Conservation (phyloP, 1,140 invertebrate genomes). For the Phenacoccus solenopsis region DNA sequence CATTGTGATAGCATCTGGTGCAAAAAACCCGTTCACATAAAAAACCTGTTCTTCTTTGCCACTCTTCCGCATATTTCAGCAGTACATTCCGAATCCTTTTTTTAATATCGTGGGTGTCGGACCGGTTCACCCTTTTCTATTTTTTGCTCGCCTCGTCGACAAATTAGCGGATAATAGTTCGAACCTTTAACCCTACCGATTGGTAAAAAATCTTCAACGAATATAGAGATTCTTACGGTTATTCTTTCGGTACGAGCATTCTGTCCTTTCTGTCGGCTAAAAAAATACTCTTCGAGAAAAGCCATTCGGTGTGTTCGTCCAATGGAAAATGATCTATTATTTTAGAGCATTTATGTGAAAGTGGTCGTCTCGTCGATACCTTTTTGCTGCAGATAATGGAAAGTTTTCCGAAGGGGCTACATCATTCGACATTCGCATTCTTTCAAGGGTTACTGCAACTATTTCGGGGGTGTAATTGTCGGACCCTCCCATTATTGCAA, state of each 20-base stretch:
- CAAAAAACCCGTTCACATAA: not conserved
- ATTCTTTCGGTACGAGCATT: not conserved
- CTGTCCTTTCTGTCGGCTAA: too few species aligned
- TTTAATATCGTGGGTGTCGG: not conserved
- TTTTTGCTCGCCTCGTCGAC: not conserved
- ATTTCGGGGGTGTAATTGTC: slow-evolving; percentile 1
- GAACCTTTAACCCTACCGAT: not conserved
- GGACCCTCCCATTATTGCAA: not conserved
- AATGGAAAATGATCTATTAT: not conserved
- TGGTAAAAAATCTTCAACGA: too few species aligned
- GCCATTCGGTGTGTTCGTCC: not conserved
- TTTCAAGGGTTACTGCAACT: not conserved
- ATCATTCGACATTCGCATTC: not conserved
- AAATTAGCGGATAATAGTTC: not conserved
- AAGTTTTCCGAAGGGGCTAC: not conserved
- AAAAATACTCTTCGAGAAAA: not conserved
- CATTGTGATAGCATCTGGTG: not conserved
- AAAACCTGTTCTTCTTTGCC: not conserved
- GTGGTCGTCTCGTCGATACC: not conserved
- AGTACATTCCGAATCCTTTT: not conserved
- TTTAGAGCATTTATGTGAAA: not conserved
- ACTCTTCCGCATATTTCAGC: not conserved
- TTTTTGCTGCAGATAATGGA: not conserved
- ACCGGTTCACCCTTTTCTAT: not conserved
- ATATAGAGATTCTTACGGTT: too few species aligned